Evolutionary conservation across 1,140 invertebrate species (phyloP), one percentile per base, ranked within the genome.

Genomic region (Magallana gigas): DNA sequence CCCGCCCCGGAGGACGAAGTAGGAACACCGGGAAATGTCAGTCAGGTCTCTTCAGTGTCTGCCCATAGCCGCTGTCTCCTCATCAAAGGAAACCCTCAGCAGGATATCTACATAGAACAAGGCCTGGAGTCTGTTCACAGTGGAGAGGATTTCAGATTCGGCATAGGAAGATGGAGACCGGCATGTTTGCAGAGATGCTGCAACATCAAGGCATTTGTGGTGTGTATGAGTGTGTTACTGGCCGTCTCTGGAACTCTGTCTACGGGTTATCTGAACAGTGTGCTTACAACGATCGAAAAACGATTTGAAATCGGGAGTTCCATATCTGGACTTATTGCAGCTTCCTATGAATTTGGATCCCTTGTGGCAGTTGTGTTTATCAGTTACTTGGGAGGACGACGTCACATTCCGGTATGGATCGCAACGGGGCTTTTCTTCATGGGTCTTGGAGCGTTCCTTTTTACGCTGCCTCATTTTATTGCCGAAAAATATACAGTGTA

Each of bases 231-330:
- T 93, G 96, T 98, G 94, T 96, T 99, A 89, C 97, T 98, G 81
- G 98, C 97, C 89, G 95, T 98, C 84, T 91, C 92, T 16, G 93
- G 93, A 18, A 92, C 94, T 8, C 85, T 95, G 71, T 93, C 94
- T 16, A 94, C 94, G 1, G 94, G 95, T 8, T 99, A 99, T 94
- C 98, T 99, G 94, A 98, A 98, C 57, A 98, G 97, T 95, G 98
- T 99, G 93, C 98, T 99, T 93, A 99, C 98, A 85, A 99, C 98
- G 23, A 98, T 99, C 92, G 98, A 99, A 95, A 98, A 98, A 95
- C 96, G 98, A 87, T 99, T 99, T 94, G 98, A 99, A 95, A 98
- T 99, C 92, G 98, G 98, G 68, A 98, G 98, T 93, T 97, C 97
- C 93, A 96, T 98, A 84, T 98, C 98, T 58, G 98, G 98, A 56